Base-by-base conservation (phyloP, 2,888 invertebrate genomes). In the Lasioglossum pauxillum region DNA sequence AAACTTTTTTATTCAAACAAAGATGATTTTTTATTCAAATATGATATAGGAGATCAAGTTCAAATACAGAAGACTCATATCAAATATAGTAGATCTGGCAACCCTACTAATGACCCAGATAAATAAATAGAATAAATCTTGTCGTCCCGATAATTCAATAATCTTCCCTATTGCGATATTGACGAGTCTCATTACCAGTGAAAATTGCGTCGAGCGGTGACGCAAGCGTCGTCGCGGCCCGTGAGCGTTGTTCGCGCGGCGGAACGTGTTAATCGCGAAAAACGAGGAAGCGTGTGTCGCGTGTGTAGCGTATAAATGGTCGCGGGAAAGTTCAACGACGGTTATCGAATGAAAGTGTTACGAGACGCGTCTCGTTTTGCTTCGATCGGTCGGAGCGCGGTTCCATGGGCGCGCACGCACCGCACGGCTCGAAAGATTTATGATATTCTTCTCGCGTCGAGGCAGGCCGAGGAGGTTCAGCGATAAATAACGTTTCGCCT, bases 401-500 rank as follows among this genome's bases (percentile, higher is more conserved):
- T 46, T 71, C 53, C 74, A 35, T 23, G 74, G 75, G 67, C 57
- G 64, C 71, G 75, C 71, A 83, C 80, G 83, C 80, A 82, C 79
- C 79, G 60, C 44, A 69, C 38, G 79, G 83, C 27, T 16, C 31
- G 31, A 67, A 80, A 90, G 89, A 90, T 90, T 90, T 90, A 90
- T 90, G 90, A 90, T 88, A 87, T 90, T 89, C 90, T 84, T 88
- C 82, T 84, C 89, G 74, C 84, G 83, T 74, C 78, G 44, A 35
- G 84, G 81, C 85, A 84, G 87, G 80, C 75, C 71, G 73, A 82
- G 83, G 69, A 80, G 88, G 84, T 74, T 53, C 80, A 60, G 84
- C 90, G 74, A 90, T 90, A 90, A 90, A 90, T 90, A 90, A 90
- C 90, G 71, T 85, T 89, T 87, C 86, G 80, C 89, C 85, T 83